Conservation (phyloP, 2,797 vertebrate genomes). For the Lateolabrax maculatus region DNA sequence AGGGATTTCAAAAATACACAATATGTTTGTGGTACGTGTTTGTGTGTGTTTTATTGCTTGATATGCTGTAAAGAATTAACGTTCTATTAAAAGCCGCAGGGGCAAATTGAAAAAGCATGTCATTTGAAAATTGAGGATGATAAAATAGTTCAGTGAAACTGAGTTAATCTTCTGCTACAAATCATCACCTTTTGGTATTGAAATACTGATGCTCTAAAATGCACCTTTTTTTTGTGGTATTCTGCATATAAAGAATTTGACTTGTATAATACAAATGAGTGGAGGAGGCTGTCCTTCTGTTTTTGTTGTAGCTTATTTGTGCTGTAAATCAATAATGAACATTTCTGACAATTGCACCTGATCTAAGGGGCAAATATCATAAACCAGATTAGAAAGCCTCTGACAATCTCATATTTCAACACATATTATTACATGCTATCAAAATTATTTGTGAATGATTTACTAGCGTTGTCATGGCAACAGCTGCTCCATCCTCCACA, state of each 20-base stretch:
- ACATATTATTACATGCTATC: conserved; percentile 18
- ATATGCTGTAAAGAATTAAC: background rate
- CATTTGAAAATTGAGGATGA: conserved; percentile 9
- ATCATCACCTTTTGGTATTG: background rate
- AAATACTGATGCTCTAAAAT: background rate
- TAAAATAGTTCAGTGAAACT: conserved; percentile 1
- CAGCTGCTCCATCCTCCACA: conserved; percentile 29
- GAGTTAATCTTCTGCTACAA: background rate
- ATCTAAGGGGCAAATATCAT: conserved; percentile 40
- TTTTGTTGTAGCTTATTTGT: background rate
- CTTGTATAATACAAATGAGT: background rate
- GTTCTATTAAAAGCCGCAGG: background rate
- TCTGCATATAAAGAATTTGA: background rate
- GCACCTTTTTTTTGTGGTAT: background rate
- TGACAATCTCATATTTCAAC: conserved; percentile 42
- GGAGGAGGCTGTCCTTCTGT: background rate
- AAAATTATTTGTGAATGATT: conserved; percentile 28
- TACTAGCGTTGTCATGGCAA: conserved; percentile 37
- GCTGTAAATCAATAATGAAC: conserved; percentile 22
- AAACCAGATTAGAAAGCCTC: conserved; percentile 37
- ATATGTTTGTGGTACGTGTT: background rate
- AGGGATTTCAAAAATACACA: background rate
- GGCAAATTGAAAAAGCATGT: background rate
- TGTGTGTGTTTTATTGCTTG: background rate
- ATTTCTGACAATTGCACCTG: conserved; percentile 27